Conservation (phyloP, 2,113 vertebrate species). For the Anser cygnoides region DNA sequence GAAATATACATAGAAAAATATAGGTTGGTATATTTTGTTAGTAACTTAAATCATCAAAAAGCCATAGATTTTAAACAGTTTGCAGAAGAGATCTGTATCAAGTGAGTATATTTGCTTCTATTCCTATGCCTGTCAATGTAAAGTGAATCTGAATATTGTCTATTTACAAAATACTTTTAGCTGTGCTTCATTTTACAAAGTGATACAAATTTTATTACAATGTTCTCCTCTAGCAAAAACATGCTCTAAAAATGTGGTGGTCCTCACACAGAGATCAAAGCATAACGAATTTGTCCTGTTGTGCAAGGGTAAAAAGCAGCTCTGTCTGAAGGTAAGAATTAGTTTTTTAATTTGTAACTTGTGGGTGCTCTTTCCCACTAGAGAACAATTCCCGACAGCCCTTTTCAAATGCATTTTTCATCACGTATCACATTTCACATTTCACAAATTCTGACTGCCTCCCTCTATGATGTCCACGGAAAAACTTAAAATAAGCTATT, state of each 20-base stretch:
- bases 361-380: background rate
- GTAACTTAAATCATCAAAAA: background rate
- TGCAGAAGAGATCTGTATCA: background rate
- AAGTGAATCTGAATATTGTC: background rate
- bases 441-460: background rate
- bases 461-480: background rate
- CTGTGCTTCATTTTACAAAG: background rate
- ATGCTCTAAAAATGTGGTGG: constrained; percentile 48
- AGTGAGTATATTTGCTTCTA: background rate
- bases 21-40: background rate
- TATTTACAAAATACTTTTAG: background rate
- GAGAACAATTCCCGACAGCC: background rate
- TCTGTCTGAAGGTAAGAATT: constrained; percentile 48
- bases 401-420: background rate
- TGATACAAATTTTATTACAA: background rate
- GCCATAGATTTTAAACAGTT: background rate
- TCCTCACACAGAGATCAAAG: constrained; percentile 52
- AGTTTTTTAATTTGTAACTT: background rate
- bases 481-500: background rate
- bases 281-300: constrained; percentile 37
- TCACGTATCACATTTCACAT: background rate
- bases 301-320: constrained; percentile 20
- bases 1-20: background rate
- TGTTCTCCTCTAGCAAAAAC: background rate
- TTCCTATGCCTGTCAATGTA: background rate